Conservation (phyloP, 2,888 invertebrate genomes). For the Spialia ferax region DNA sequence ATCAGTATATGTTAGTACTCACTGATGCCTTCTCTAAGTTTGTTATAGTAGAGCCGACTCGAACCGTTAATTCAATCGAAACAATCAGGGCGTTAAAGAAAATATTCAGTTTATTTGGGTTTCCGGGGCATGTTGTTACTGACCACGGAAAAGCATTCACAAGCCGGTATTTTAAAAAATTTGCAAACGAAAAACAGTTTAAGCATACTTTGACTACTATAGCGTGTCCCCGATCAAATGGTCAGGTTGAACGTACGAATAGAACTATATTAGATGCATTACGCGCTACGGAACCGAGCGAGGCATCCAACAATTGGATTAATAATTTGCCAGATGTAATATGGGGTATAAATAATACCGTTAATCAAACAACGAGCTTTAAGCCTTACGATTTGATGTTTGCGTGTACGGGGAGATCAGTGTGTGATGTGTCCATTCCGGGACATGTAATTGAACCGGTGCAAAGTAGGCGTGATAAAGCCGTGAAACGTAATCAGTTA, state of each 20-base stretch:
- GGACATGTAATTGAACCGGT: background rate
- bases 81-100: conserved; percentile 38
- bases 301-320: conserved; percentile 48
- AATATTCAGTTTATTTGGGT: conserved; percentile 40
- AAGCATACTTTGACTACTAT: conserved; percentile 44
- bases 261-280: conserved; percentile 46
- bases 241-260: conserved; percentile 50
- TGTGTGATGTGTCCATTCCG: conserved; percentile 29
- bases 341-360: conserved; percentile 52
- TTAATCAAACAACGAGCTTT: conserved; percentile 6
- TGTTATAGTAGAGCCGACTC: conserved; percentile 43
- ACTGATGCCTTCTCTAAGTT: conserved; percentile 28
- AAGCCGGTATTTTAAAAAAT: conserved; percentile 47
- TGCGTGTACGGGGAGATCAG: conserved; percentile 41
- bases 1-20: conserved; percentile 46
- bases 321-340: conserved; percentile 39
- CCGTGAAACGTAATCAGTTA: conserved; percentile 3
- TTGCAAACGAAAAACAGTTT: conserved; percentile 46
- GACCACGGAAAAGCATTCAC: conserved; percentile 47
- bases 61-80: conserved; percentile 39
- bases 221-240: conserved; percentile 49
- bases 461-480: conserved; percentile 13
- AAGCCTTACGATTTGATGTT: conserved; percentile 49
- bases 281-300: conserved; percentile 45
- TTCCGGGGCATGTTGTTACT: conserved; percentile 37